phyloP scores from a whole-genome alignment of 2,113 vertebrate species.

The Mustela nigripes region DNA sequence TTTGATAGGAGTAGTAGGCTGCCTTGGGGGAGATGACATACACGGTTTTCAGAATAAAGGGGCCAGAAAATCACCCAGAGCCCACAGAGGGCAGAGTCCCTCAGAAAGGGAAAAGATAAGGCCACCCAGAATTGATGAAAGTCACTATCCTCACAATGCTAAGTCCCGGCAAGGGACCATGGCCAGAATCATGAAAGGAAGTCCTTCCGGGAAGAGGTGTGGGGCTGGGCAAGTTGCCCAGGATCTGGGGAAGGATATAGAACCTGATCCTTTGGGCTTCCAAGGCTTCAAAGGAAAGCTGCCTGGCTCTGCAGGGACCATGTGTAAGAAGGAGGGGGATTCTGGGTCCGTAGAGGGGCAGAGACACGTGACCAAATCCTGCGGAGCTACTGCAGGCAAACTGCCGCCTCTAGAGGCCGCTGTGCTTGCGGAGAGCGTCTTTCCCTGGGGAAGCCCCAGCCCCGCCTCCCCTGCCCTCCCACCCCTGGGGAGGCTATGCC shows the following conservation, averaged over 20 bases:
- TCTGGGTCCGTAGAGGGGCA: constrained; percentile 6
- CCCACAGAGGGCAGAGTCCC: not conserved
- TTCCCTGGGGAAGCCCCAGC: not conserved
- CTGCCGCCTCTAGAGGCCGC: not conserved
- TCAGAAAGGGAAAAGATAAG: not conserved
- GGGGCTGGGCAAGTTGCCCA: not conserved
- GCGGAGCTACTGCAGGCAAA: constrained; percentile 26
- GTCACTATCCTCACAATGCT: not conserved
- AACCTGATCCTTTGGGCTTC: not conserved
- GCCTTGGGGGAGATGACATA: not conserved
- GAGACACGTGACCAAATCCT: not conserved
- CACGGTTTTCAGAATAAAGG: not conserved
- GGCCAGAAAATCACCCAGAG: not conserved
- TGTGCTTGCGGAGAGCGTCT: not conserved
- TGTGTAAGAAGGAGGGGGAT: not conserved
- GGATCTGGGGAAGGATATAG: not conserved
- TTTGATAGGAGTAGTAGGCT: not conserved
- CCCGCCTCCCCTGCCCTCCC: too few species aligned
- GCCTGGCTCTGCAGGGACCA: not conserved
- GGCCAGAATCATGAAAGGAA: not conserved
- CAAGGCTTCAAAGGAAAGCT: not conserved
- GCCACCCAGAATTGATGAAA: not conserved
- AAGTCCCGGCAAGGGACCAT: not conserved
- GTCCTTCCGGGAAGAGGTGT: not conserved
- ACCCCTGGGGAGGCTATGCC: not conserved